Percentiles rank a stretch among this genome's conserved stretches.
These are phyloP conservation scores for Pollachius pollachius DNA, from an alignment of 2,113 vertebrate species.

Conservation along the genomic window DNA sequence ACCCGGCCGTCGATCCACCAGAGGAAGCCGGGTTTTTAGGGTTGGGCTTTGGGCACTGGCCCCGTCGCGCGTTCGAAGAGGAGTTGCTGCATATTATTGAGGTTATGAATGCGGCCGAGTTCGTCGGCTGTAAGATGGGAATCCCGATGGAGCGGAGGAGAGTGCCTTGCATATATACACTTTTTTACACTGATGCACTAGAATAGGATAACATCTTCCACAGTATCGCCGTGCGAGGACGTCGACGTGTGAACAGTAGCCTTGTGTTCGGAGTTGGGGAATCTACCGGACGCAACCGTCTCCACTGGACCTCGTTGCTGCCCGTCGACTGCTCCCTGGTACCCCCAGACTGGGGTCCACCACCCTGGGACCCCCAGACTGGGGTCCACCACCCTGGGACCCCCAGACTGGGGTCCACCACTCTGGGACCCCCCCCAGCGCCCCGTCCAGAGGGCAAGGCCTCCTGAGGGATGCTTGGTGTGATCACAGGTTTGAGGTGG, in stretches of 20 bases:
- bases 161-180: conserved; percentile 10
- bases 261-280: conserved; percentile 1
- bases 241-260: too few relatives aligned
- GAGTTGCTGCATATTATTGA: too few relatives aligned
- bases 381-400: background rate
- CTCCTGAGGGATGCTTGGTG: background rate
- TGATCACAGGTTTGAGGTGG: conserved; percentile 7
- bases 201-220: too few relatives aligned
- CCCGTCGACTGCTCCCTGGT: background rate
- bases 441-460: background rate
- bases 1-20: too few relatives aligned
- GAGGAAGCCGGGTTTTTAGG: too few relatives aligned
- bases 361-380: background rate
- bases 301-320: background rate
- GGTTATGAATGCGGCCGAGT: too few relatives aligned
- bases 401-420: background rate
- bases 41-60: too few relatives aligned
- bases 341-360: background rate
- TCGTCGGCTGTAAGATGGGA: too few relatives aligned
- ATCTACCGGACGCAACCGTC: conserved; percentile 33
- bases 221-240: too few relatives aligned
- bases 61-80: too few relatives aligned
- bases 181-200: too few relatives aligned
- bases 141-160: conserved; percentile 13
- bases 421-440: background rate